phyloP scores from a whole-genome alignment of 2,888 invertebrate genomes.

The Dynastes grantii region DNA sequence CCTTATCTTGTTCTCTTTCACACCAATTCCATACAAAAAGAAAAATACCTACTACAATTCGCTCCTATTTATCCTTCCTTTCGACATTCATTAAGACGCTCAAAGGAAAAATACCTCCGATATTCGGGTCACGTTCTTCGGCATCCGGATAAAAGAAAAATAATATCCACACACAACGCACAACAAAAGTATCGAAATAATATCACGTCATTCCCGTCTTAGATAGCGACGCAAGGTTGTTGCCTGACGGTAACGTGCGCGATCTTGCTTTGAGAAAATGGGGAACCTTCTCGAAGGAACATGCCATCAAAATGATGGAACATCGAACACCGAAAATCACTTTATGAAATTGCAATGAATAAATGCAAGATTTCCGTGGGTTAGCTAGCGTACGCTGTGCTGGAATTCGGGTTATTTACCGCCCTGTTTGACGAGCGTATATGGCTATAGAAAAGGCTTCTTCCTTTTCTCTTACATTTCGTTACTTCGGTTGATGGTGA shows the following conservation, averaged over 20 bases:
- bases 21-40: no score
- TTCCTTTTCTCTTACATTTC: not conserved
- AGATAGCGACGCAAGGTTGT: not conserved
- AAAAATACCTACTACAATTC: no score
- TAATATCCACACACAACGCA: slow-evolving; percentile 15
- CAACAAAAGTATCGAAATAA: slow-evolving; percentile 34
- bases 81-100: not conserved
- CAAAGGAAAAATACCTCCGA: slow-evolving; percentile 10
- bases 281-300: slow-evolving; percentile 11
- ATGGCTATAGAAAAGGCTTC: not conserved
- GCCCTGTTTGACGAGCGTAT: not conserved
- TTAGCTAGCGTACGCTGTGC: not conserved
- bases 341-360: slow-evolving; percentile 44
- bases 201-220: slow-evolving; percentile 4
- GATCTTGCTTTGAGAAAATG: slow-evolving; percentile 1
- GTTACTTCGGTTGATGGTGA: not conserved
- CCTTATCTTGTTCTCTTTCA: no score
- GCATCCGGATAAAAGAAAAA: not conserved
- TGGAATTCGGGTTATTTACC: slow-evolving; percentile 5
- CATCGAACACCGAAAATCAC: slow-evolving; percentile 45
- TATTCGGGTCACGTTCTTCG: slow-evolving; percentile 20
- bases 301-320: slow-evolving; percentile 35
- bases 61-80: not conserved
- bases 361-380: slow-evolving; percentile 32
- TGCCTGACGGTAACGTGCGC: not conserved